Base-by-base conservation (phyloP, 2,797 vertebrate species). In the Neopelma chrysocephalum region DNA sequence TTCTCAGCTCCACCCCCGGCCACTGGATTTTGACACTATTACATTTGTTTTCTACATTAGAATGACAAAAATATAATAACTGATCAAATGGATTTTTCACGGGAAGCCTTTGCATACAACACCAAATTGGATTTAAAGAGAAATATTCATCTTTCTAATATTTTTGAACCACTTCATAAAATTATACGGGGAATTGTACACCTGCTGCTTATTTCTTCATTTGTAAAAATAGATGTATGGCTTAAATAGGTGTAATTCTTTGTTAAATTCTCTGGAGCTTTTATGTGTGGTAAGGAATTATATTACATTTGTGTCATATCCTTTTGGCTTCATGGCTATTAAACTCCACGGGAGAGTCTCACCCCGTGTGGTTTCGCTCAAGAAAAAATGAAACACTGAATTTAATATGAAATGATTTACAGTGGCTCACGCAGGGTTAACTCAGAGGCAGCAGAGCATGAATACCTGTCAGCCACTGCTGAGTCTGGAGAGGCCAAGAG, bases 401-500 rank as follows among this genome's bases (percentile, higher is more conserved):
- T 96, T 96, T 88, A 89, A 92, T 80, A 87, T 54, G 47, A 25
- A 45, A 69, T 94, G 95, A 96, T 94, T 93, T 92, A 88, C 89
- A 50, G 87, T 40, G 89, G 86, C 96, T 94, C 77, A n/a, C 8
- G 66, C 78, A 88, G 95, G 90, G 95, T 96, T 95, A 96, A 96
- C 94, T 82, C 77, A 6, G 31, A 92, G 94, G 91, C 92, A 87
- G 91, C 90, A 87, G 92, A 90, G 88, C 94, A 57, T 81, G 94
- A 94, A 84, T 90, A 97, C 93, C 91, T 96, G 95, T 94, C 95
- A 93, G 88, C 56, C 70, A 51, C 77, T 58, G 36, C 5, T 4
- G 13, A 96, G 84, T 23, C 68, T 34, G 90, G 75, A 85, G 94
- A 81, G 91, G 88, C 91, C 43, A 25, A 60, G 80, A 87, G 87